Percentiles rank a stretch among this genome's conserved stretches.
phyloP scores from a whole-genome alignment of 1,140 invertebrate genomes.

The Conus betulinus region DNA sequence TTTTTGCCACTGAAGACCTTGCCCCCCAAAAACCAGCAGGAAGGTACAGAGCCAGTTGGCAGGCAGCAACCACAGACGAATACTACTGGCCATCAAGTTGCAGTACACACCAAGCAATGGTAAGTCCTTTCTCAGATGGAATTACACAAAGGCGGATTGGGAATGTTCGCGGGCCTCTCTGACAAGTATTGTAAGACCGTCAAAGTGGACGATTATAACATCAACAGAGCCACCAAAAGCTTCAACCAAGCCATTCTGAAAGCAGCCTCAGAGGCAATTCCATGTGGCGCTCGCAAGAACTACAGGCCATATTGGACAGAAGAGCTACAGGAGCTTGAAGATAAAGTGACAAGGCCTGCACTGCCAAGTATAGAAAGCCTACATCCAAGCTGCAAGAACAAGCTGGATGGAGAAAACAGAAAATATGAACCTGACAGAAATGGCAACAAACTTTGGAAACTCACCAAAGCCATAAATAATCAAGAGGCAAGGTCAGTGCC shows the following conservation, averaged over 20 bases:
- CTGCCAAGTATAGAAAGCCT: too few relatives aligned
- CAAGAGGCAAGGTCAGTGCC: too few relatives aligned
- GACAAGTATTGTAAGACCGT: not conserved
- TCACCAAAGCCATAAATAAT: too few relatives aligned
- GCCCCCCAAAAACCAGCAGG: slow-evolving; percentile 9
- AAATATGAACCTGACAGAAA: too few relatives aligned
- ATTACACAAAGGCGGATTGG: too few relatives aligned
- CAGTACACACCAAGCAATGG: too few relatives aligned
- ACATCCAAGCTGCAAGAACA: too few relatives aligned
- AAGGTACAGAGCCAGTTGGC: slow-evolving; percentile 27
- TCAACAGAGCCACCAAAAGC: slow-evolving; percentile 9
- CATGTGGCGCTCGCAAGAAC: slow-evolving; percentile 24
- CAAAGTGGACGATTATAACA: slow-evolving; percentile 13
- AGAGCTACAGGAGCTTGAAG: slow-evolving; percentile 32
- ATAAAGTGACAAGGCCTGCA: too few relatives aligned
- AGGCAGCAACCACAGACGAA: slow-evolving; percentile 37
- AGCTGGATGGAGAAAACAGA: too few relatives aligned
- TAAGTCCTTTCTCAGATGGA: not conserved
- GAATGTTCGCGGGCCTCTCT: not conserved
- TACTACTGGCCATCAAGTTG: not conserved
- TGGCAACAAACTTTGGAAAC: too few relatives aligned
- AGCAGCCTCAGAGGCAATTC: slow-evolving; percentile 16
- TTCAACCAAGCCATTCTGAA: slow-evolving; percentile 26
- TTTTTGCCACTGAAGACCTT: slow-evolving; percentile 42
- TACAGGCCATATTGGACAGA: slow-evolving; percentile 44